Evolutionary conservation across 2,888 invertebrate species (phyloP).

Genomic region (Euclidia mi): DNA sequence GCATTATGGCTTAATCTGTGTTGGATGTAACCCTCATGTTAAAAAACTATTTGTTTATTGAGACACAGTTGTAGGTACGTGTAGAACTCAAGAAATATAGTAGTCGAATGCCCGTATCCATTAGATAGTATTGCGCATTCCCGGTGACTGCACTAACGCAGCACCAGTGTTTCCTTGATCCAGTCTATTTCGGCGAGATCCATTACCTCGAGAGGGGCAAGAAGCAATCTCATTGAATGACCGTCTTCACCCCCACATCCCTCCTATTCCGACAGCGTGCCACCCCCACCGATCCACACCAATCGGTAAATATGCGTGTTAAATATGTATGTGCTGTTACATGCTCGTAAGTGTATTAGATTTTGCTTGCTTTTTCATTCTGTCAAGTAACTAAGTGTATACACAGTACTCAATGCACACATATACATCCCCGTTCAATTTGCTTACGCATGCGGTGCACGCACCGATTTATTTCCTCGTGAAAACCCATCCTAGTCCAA

Average conservation of each 20-base stretch:
- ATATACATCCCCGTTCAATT: conserved; percentile 69
- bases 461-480: conserved; percentile 68
- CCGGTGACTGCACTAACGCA: conserved; percentile 74
- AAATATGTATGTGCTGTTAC: conserved; percentile 89
- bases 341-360: conserved; percentile 89
- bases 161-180: conserved; percentile 84
- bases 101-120: too few relatives aligned
- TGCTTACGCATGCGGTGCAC: conserved; percentile 73
- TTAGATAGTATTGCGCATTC: conserved; percentile 18
- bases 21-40: too few relatives aligned
- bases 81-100: too few relatives aligned
- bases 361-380: conserved; percentile 88
- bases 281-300: conserved; percentile 83
- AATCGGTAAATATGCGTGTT: conserved; percentile 90
- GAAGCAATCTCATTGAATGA: conserved; percentile 91
- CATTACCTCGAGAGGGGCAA: conserved; percentile 89
- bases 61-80: too few relatives aligned
- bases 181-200: conserved; percentile 89
- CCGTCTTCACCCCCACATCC: conserved; percentile 79
- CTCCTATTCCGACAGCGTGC: conserved; percentile 60
- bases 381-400: conserved; percentile 76
- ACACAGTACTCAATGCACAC: conserved; percentile 68
- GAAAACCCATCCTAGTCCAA: conserved; percentile 49
- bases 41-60: too few relatives aligned
- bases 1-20: too few relatives aligned